Evolutionary conservation across 1,140 invertebrate genomes (phyloP), one percentile per base, ranked within the genome.

Genomic region (Drosophila mayri): DNA sequence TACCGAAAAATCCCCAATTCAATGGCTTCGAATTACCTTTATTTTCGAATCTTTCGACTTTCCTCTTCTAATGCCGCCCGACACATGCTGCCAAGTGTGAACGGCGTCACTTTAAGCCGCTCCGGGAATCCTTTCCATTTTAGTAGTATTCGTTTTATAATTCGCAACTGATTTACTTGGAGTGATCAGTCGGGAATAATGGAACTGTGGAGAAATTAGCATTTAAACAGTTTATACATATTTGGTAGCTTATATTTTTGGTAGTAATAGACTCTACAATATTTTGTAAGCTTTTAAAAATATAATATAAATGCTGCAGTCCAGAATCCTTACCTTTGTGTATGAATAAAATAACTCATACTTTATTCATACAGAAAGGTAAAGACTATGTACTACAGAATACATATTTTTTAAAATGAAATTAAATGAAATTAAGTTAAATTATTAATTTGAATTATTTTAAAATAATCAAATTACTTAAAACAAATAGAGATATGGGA

Each of bases 1-100:
- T 88, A 88, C 85, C 59, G 85, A 85, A 88, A 88, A 60, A 61
- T 79, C 59, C 38, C 18, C n/a, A 44, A 30, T 25, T 43, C 58
- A 43, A 25, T 30, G 40, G 58, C 70, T 25, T 85, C 74, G 49
- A 74, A 50, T 90, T 87, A 84, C 84, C 40, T 38, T 59, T 8
- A n/a, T 58, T 64, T 49, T 54, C 35, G 18, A 41, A 12, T 41
- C 38, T 38, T 44, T 43, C 40, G 41, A 54, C 47, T 52, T 68
- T 44, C 12, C 12, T 5, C 64, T 70, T 81, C 86, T 88, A 85
- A 88, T 90, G 63, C 81, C 52, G 66, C 67, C 71, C 78, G 81
- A 88, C 85, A 88, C 85, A 78, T 84, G 68, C 77, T 79, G 73
- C 77, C 85, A 81, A 78, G 81, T 90, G 82, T 87, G 81, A 86